These are phyloP conservation scores for Cheirogaleus medius DNA, from an alignment of 2,113 vertebrate genomes.

Conservation along the genomic window DNA sequence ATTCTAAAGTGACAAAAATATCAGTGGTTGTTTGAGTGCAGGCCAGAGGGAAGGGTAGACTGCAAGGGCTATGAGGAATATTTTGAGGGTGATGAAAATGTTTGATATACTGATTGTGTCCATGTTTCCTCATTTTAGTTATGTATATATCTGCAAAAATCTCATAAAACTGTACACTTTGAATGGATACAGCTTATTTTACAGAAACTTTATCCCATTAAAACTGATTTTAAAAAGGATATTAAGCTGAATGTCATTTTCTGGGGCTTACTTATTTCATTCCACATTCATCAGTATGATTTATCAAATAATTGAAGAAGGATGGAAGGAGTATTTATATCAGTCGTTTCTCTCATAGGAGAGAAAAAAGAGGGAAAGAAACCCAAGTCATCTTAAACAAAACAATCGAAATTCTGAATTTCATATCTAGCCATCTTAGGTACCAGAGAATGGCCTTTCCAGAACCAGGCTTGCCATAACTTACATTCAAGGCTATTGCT, in stretches of 20 bases:
- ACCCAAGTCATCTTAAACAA: background rate
- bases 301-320: background rate
- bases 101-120: background rate
- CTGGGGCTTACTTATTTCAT: background rate
- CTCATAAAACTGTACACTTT: background rate
- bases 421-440: background rate
- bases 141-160: background rate
- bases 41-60: background rate
- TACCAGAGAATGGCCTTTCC: background rate
- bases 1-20: background rate
- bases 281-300: background rate
- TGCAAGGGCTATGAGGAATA: background rate
- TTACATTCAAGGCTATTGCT: background rate
- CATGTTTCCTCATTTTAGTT: background rate
- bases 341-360: background rate
- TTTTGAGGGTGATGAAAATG: background rate
- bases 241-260: background rate
- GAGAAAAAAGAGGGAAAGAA: background rate
- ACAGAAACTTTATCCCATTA: background rate
- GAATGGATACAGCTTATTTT: background rate
- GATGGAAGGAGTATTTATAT: background rate
- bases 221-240: background rate
- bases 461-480: background rate
- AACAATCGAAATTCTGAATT: background rate
- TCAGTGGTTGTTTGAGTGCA: background rate